A percentile compares a stretch with the other conserved stretches of the same genome.
phyloP scores from a whole-genome alignment of 2,797 vertebrate species.

The Sebastes vulpes region DNA sequence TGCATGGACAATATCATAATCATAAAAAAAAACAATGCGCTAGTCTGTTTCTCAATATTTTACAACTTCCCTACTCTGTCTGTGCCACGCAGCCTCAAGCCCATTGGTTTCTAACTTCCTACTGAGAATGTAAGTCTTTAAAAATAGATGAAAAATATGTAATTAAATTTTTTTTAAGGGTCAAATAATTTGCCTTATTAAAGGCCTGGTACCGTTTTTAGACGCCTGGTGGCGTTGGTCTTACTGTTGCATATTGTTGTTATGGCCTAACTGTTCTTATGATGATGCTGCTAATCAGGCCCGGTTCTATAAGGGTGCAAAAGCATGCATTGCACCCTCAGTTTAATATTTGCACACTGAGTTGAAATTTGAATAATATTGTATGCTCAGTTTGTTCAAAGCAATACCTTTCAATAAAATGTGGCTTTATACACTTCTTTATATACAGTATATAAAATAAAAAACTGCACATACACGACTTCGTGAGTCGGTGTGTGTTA shows the following conservation, averaged over 20 bases:
- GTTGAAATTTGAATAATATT: neutral
- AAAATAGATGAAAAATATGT: neutral
- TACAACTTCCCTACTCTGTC: too few relatives aligned
- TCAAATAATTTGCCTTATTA: too few relatives aligned
- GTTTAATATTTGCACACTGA: too few relatives aligned
- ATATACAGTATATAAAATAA: neutral
- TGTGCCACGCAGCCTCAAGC: neutral
- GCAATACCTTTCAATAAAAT: neutral
- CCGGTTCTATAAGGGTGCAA: too few relatives aligned
- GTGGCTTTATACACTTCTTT: neutral
- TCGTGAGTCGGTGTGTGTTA: neutral
- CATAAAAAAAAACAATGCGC: neutral
- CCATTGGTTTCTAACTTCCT: neutral
- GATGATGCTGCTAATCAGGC: too few relatives aligned
- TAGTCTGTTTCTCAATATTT: neutral
- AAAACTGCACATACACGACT: neutral
- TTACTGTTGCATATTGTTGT: too few relatives aligned
- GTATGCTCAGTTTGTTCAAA: neutral
- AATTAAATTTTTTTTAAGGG: neutral
- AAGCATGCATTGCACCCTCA: too few relatives aligned
- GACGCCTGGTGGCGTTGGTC: too few relatives aligned
- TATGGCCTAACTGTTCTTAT: too few relatives aligned
- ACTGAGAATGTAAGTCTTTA: neutral
- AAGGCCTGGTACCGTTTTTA: too few relatives aligned
- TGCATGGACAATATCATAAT: too few relatives aligned